Conservation (phyloP, 1,140 invertebrate species). For the Drosophila lini region DNA sequence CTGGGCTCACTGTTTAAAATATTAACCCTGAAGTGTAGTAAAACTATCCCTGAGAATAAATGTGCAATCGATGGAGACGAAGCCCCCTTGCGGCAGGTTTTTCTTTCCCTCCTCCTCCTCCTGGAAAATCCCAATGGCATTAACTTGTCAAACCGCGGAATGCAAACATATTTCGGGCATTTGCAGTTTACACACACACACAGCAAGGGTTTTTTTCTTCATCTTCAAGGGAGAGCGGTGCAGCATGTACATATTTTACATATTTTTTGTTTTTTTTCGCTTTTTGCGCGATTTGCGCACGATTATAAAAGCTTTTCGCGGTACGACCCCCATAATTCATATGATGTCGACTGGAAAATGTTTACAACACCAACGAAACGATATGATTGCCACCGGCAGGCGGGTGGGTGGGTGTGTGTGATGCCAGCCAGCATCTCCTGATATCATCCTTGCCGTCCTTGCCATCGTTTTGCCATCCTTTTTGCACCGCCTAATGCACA, state of each 20-base stretch:
- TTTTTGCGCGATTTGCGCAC: conserved; percentile 81
- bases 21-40: neutral
- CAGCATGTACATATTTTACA: conserved; percentile 78
- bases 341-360: conserved; percentile 82
- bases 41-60: conserved; percentile 9
- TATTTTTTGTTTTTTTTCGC: conserved; percentile 15
- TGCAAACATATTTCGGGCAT: conserved; percentile 83
- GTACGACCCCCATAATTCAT: conserved; percentile 84
- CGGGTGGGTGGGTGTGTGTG: neutral
- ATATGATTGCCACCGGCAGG: conserved; percentile 63
- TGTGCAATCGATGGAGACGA: conserved; percentile 1
- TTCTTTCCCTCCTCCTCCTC: neutral
- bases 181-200: conserved; percentile 49
- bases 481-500: conserved; percentile 63
- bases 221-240: conserved; percentile 24
- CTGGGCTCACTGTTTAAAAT: neutral
- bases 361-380: conserved; percentile 75
- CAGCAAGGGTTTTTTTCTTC: conserved; percentile 4
- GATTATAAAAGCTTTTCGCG: conserved; percentile 84
- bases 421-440: conserved; percentile 6
- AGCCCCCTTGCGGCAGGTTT: neutral
- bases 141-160: conserved; percentile 82
- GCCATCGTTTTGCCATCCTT: conserved; percentile 29
- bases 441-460: conserved; percentile 37
- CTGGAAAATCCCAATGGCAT: conserved; percentile 58